Base-by-base conservation (phyloP, 2,797 vertebrate genomes). In the Rhynchotus rufescens region DNA sequence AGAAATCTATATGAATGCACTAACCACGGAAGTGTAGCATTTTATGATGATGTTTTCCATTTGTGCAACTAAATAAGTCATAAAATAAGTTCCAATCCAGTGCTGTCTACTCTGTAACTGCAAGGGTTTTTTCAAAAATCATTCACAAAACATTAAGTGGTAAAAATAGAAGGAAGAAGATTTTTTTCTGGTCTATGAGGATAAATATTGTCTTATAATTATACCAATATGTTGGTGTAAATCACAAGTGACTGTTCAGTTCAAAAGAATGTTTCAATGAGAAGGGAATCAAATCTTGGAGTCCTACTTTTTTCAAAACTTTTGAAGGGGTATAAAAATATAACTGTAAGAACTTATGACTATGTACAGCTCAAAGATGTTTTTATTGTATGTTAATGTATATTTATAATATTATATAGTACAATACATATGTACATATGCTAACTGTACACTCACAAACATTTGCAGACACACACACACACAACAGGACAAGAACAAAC, bases 21-120 rank as follows among this genome's bases (percentile, higher is more conserved):
- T 67, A 94, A 92, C 69, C 86, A 79, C 34, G 12, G 84, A 95
- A 94, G 88, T 90, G 69, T 71, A 95, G 45, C 67, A 61, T 95
- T 94, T 95, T 96, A 94, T 89, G 86, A 62, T 87, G 82, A 93
- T 90, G 76, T 87, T 91, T 93, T 96, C 94, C 77, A 92, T 92
- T 91, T 94, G 76, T 93, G 73, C 81, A 84, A 91, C 71, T 91
- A 90, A 88, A 56, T 74, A 89, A 93, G 65, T 88, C 26, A 94
- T 93, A 88, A 87, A 94, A 87, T 61, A 79, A 15, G 20, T 85
- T 90, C 28, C 69, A 83, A 51, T 38, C 51, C 60, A 89, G 8
- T 44, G 42, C 51, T 88, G 59, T 64, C 84, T 95, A 38, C 12
- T 92, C 23, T 75, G 40, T 32, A 76, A 57, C 44, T 83, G 10